phyloP scores from a whole-genome alignment of 2,113 vertebrate genomes.

The Anthoscopus minutus region DNA sequence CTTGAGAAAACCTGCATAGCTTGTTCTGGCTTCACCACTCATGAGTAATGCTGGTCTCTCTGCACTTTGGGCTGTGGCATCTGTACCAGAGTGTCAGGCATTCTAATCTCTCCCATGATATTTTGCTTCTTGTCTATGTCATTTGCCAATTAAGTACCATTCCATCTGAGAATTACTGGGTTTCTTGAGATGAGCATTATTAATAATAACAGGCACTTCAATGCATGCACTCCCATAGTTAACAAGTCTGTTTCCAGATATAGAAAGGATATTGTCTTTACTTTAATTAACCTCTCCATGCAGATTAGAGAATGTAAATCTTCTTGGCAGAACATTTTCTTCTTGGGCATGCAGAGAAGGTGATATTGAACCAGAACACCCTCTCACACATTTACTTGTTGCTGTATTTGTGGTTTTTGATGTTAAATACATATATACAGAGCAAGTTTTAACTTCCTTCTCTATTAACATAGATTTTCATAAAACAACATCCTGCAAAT shows the following conservation, averaged over 20 bases:
- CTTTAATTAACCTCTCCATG: neutral
- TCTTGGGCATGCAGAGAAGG: neutral
- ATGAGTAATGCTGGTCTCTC: neutral
- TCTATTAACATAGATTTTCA: neutral
- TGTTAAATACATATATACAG: neutral
- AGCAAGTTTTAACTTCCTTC: neutral
- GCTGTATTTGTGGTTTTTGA: neutral
- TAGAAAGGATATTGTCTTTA: neutral
- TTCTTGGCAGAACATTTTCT: constrained; percentile 21
- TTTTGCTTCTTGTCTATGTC: neutral
- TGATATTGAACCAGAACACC: neutral
- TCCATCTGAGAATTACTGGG: neutral
- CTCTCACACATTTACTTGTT: neutral
- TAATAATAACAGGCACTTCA: neutral
- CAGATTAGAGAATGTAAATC: neutral
- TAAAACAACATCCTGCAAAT: neutral
- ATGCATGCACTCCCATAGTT: neutral
- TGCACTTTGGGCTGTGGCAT: neutral
- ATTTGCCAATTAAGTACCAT: neutral
- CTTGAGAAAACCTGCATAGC: constrained; percentile 1
- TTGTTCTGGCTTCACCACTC: neutral
- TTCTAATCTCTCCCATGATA: neutral
- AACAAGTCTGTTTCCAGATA: neutral
- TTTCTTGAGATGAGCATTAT: neutral
- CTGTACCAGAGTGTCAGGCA: neutral